Conservation (phyloP, 2,113 vertebrate genomes). For the Passer domesticus region DNA sequence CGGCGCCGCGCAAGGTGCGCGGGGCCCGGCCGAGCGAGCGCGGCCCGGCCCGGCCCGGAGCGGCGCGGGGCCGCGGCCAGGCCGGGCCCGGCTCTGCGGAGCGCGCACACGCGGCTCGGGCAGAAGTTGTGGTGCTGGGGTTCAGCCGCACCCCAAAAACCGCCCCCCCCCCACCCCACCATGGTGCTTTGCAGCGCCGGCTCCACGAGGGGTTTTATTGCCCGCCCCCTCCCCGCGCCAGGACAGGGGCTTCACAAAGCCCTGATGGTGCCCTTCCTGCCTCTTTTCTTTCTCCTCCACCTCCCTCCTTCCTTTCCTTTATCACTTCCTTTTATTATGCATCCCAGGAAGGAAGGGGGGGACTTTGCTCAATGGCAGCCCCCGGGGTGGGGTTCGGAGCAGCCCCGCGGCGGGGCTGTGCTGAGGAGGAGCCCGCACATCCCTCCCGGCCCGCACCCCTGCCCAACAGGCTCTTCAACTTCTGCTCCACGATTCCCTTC, state of each 20-base stretch:
- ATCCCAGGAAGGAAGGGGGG: neutral
- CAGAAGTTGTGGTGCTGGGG: too few relatives aligned
- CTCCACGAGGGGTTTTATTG: neutral
- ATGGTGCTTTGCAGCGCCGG: neutral
- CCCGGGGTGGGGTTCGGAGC: neutral
- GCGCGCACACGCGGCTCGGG: too few relatives aligned
- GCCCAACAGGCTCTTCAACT: slow-evolving; percentile 57
- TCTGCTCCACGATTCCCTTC: slow-evolving; percentile 14
- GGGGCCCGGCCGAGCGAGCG: too few relatives aligned
- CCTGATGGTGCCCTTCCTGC: slow-evolving; percentile 36
- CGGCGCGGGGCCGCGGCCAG: too few relatives aligned
- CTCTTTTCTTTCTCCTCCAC: slow-evolving; percentile 45
- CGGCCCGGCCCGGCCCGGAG: too few relatives aligned
- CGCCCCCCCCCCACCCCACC: too few relatives aligned
- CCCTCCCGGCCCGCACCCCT: neutral
- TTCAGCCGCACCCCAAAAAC: too few relatives aligned
- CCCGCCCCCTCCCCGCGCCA: neutral
- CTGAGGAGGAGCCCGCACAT: neutral
- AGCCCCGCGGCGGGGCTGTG: neutral
- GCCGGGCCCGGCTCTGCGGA: too few relatives aligned
- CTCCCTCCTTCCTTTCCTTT: slow-evolving; percentile 49
- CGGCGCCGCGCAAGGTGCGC: too few relatives aligned
- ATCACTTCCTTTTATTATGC: slow-evolving; percentile 59
- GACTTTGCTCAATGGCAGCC: neutral
- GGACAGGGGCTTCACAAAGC: slow-evolving; percentile 25